A percentile compares a stretch with the other conserved stretches of the same genome.
Conservation (phyloP, 2,797 vertebrate species). For the Microcaecilia unicolor region DNA sequence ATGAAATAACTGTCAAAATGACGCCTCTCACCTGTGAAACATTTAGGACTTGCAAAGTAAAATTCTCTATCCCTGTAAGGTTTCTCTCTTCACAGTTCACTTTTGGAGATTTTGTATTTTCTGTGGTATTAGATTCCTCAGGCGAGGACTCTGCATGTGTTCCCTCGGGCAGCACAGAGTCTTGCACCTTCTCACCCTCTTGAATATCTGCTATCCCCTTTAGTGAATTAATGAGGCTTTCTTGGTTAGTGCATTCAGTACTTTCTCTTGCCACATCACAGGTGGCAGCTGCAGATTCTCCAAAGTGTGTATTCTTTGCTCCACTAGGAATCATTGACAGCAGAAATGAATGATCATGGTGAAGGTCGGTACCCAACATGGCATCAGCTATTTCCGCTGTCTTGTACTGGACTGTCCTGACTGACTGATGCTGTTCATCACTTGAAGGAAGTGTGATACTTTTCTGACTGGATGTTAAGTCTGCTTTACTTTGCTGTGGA, state of each 20-base stretch:
- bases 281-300: slow-evolving; percentile 6
- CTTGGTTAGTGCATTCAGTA: slow-evolving; percentile 31
- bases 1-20: accelerated
- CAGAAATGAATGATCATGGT: slow-evolving; percentile 40
- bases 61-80: slow-evolving; percentile 52
- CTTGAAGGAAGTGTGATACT: slow-evolving; percentile 11
- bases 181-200: slow-evolving; percentile 8
- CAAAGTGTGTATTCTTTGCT: slow-evolving; percentile 26
- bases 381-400: slow-evolving; percentile 75
- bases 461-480: slow-evolving; percentile 19
- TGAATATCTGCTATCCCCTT: neutral
- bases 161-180: slow-evolving; percentile 43
- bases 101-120: slow-evolving; percentile 72
- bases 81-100: slow-evolving; percentile 86
- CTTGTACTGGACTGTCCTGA: slow-evolving; percentile 47
- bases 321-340: slow-evolving; percentile 68
- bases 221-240: slow-evolving; percentile 2
- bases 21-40: slow-evolving; percentile 69
- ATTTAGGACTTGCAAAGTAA: slow-evolving; percentile 77
- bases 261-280: slow-evolving; percentile 31
- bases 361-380: slow-evolving; percentile 53
- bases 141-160: slow-evolving; percentile 25
- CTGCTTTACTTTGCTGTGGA: slow-evolving; percentile 20
- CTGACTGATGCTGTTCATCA: neutral
- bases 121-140: slow-evolving; percentile 69